Conservation (phyloP, 53 echinoderm and acorn worm genomes). For the Apostichopus leukothele region DNA sequence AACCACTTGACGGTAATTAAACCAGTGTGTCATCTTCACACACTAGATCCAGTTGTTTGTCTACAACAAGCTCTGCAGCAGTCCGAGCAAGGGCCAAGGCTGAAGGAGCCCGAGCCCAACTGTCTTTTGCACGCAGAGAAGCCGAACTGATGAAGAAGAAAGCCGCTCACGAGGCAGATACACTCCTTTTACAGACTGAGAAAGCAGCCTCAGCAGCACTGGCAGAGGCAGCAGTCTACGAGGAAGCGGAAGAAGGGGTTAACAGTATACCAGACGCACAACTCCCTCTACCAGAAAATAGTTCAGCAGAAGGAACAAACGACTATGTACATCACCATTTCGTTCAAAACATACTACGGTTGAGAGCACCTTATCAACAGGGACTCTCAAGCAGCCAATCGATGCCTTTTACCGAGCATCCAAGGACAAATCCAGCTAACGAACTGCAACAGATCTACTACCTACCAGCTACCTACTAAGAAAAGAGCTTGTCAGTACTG, state of each 20-base stretch:
- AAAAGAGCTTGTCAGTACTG: slow-evolving; percentile 44
- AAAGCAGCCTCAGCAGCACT: slow-evolving; percentile 24
- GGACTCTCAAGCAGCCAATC: too few relatives aligned
- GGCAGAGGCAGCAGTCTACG: slow-evolving; percentile 21
- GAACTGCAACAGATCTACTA: too few relatives aligned
- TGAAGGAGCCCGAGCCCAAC: neutral
- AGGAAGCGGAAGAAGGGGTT: neutral
- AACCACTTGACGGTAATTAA: too few relatives aligned
- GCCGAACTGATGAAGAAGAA: slow-evolving; percentile 16
- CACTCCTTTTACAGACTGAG: neutral
- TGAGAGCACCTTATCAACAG: too few relatives aligned
- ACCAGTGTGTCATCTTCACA: too few relatives aligned
- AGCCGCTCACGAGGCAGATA: neutral
- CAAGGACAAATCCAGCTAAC: too few relatives aligned
- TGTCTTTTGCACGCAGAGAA: neutral
- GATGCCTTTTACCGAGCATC: too few relatives aligned
- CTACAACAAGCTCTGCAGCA: slow-evolving; percentile 22
- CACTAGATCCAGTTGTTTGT: neutral
- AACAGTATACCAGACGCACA: too few relatives aligned
- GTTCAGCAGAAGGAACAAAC: neutral
- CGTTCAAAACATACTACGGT: too few relatives aligned
- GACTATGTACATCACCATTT: slow-evolving; percentile 26
- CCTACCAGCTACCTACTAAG: neutral
- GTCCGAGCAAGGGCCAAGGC: slow-evolving; percentile 24
- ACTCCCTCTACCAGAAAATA: neutral